These are phyloP conservation scores for Rhabdomys dilectus DNA, from an alignment of 2,113 vertebrate species.

Conservation along the genomic window DNA sequence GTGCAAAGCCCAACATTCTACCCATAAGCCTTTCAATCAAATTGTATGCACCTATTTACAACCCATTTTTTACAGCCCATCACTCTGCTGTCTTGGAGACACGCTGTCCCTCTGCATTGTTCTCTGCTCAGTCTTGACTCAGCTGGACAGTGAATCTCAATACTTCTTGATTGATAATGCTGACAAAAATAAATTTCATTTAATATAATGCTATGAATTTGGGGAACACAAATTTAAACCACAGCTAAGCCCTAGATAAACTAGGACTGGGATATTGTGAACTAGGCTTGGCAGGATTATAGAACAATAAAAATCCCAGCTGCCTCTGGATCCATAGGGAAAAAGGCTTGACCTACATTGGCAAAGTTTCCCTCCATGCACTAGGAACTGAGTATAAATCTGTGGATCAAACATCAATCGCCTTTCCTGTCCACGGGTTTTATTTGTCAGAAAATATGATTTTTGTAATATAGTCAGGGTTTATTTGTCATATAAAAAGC, in stretches of 20 bases:
- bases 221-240: constrained; percentile 38
- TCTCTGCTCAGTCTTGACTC: not conserved
- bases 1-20: not conserved
- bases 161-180: constrained; percentile 15
- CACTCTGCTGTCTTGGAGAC: not conserved
- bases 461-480: not conserved
- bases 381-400: not conserved
- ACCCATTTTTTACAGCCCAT: not conserved
- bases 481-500: not conserved
- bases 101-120: not conserved
- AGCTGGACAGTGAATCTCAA: not conserved
- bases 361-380: not conserved
- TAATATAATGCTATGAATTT: not conserved
- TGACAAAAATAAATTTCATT: constrained; percentile 36
- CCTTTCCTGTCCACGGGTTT: not conserved
- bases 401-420: not conserved
- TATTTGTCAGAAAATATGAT: not conserved
- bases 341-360: not conserved
- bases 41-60: not conserved
- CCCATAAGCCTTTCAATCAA: not conserved
- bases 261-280: not conserved
- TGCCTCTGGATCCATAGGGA: too few relatives aligned
- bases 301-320: not conserved
- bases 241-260: not conserved
- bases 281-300: not conserved